Evolutionary conservation across 2,888 invertebrate genomes (phyloP).

Genomic region (Sesia bembeciformis): DNA sequence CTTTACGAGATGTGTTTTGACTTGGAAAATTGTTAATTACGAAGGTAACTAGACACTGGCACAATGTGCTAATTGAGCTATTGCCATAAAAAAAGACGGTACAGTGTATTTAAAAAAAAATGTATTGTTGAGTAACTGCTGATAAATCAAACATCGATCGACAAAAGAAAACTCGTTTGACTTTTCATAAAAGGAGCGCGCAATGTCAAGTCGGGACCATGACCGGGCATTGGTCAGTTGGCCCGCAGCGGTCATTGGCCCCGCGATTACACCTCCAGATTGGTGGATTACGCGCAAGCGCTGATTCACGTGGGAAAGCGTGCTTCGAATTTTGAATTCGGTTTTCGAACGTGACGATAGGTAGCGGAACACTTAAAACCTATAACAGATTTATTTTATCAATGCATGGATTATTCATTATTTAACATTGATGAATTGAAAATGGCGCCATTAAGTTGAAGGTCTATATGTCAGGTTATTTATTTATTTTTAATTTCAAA

Average conservation of each 20-base stretch:
- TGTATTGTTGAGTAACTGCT: not conserved
- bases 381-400: not conserved
- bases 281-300: constrained; percentile 45
- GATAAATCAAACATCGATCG: constrained; percentile 10
- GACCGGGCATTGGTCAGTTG: constrained; percentile 47
- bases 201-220: constrained; percentile 51
- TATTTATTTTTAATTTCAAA: too few species aligned
- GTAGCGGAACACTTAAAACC: not conserved
- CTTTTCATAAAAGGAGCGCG: constrained; percentile 29
- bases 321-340: constrained; percentile 30
- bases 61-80: too few species aligned
- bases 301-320: constrained; percentile 30
- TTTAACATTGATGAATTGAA: not conserved
- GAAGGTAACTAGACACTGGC: too few species aligned
- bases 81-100: too few species aligned
- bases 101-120: too few species aligned
- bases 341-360: not conserved
- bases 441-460: not conserved
- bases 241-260: constrained; percentile 34
- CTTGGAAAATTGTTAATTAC: too few species aligned
- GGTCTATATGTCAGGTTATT: too few species aligned
- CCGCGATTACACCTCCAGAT: constrained; percentile 31
- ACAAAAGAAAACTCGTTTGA: constrained; percentile 12
- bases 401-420: not conserved
- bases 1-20: too few species aligned